Base-by-base conservation (phyloP, 64 coral and sea anemone genomes). In the Montipora cactus region DNA sequence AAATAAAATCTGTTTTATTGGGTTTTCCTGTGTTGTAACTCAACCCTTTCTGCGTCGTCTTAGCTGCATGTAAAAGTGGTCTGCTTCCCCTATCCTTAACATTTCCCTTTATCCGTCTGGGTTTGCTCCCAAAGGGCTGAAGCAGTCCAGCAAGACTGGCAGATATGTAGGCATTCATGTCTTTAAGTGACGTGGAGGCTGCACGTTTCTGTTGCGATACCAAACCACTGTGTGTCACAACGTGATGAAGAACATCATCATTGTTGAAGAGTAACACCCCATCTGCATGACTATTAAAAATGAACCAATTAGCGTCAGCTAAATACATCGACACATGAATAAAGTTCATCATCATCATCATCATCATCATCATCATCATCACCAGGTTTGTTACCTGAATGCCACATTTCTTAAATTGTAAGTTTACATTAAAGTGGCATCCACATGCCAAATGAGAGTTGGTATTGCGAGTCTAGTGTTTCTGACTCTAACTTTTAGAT, bases 181-280 rank as follows among this genome's bases (percentile, higher is more conserved):
- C 89, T 76, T 89, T 98, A 5, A 98, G 75, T 71, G 96, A 98
- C 52, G 95, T 75, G 83, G 83, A 92, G 12, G 76, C 16, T 10
- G 79, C 88, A 13, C 83, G 53, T 9, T 78, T 78, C 44, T 83
- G 90, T 21, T 69, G 53, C 71, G 84, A 47, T 46, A 79, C 15
- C 12, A 77, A 23, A 47, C 82, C 84, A 45, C 55, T 87, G 74
- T 87, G 93, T 70, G 79, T 22, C 47, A 77, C 69, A 4, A 98
- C 77, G 23, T 95, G 93, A 59, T 89, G 96, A n/a, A 98, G 80
- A 55, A 95, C 85, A 85, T 98, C 96, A 85, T 98, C 96, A 92
- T 98, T 98, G 74, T 85, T 89, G 51, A 98, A 98, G 25, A 98
- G 75, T 22, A 95, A 37, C 44, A 98, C 74, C 14, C 89, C 93